Conservation (phyloP, 2,888 invertebrate species). For the Tenthredo amoena region DNA sequence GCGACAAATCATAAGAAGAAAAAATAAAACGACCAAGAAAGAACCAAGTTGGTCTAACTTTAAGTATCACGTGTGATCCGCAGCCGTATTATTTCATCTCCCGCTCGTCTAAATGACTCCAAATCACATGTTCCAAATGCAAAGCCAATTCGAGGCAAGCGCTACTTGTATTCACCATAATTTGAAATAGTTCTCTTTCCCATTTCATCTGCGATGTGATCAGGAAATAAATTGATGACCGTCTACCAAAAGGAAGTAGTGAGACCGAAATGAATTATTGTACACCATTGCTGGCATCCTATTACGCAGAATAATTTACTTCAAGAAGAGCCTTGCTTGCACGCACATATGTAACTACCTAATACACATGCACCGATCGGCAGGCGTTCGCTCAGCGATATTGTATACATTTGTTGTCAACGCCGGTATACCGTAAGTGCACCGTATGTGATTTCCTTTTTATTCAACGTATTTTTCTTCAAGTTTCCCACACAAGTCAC, state of each 20-base stretch:
- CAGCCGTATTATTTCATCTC: neutral
- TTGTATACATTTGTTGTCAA: conserved; percentile 48
- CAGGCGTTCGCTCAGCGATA: conserved; percentile 25
- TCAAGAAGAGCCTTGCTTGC: neutral
- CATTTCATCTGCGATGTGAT: neutral
- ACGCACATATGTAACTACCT: conserved; percentile 1
- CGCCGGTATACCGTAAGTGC: neutral
- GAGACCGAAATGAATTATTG: neutral
- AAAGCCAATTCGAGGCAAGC: neutral
- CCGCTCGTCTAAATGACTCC: neutral
- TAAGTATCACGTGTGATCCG: conserved; percentile 31
- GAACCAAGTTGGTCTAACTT: neutral
- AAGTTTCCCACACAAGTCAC: conserved; percentile 78
- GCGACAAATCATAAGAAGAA: conserved; percentile 70
- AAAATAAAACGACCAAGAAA: conserved; percentile 58
- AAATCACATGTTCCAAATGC: neutral
- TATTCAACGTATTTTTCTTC: conserved; percentile 70
- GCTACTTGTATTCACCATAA: neutral
- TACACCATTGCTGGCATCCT: conserved; percentile 14
- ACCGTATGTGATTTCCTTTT: conserved; percentile 45
- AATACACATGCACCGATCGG: conserved; percentile 30
- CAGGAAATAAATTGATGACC: neutral
- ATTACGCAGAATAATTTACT: conserved; percentile 6
- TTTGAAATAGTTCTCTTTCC: neutral
- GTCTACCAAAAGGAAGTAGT: neutral